Percentiles rank a stretch among this genome's conserved stretches.
Evolutionary conservation across 2,113 vertebrate genomes (phyloP).

Genomic region (Melierax canorus): DNA sequence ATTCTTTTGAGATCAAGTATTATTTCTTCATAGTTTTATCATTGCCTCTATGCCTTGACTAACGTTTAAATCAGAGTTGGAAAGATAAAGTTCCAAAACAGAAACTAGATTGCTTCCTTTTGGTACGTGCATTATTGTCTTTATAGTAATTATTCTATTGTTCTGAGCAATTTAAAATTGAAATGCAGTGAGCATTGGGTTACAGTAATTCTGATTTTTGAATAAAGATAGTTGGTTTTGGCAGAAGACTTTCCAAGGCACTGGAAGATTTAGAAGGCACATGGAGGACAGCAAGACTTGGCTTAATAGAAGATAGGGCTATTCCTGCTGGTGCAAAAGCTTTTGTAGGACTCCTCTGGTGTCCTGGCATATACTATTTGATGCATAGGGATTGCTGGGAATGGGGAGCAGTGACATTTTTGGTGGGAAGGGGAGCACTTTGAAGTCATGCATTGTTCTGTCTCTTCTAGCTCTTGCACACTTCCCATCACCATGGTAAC

Average conservation of each 20-base stretch:
- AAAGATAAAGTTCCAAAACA: background rate
- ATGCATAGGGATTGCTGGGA: background rate
- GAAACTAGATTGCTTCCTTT: background rate
- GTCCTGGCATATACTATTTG: background rate
- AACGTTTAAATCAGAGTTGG: background rate
- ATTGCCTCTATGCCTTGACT: background rate
- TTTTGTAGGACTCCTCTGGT: background rate
- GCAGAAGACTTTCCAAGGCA: background rate
- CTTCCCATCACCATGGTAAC: conserved; percentile 61
- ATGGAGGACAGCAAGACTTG: background rate
- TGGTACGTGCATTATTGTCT: background rate
- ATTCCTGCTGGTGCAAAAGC: background rate
- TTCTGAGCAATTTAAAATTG: background rate
- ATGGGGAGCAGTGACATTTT: conserved; percentile 2
- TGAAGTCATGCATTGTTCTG: conserved; percentile 55
- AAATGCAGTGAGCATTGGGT: background rate
- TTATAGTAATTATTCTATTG: background rate
- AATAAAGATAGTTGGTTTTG: background rate
- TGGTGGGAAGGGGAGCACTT: conserved; percentile 28
- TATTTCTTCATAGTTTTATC: background rate
- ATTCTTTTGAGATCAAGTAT: background rate
- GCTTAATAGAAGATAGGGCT: background rate
- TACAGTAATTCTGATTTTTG: background rate
- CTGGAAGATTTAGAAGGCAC: background rate
- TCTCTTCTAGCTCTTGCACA: conserved; percentile 9